Base-by-base conservation (phyloP, 1,140 invertebrate genomes). In the Coboldia fuscipes region DNA sequence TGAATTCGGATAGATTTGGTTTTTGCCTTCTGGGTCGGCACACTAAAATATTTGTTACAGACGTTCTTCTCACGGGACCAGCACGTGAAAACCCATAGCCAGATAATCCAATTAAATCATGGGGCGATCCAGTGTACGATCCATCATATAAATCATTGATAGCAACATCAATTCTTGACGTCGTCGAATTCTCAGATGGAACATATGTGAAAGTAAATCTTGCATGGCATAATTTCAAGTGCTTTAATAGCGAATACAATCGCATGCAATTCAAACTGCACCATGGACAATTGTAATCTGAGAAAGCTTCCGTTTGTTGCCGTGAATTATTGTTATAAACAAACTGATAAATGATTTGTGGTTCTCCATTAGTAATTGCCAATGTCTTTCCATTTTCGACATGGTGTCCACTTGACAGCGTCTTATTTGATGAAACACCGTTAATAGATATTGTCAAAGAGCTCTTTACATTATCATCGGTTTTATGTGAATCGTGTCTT, bases 141-240 rank as follows among this genome's bases (percentile, higher is more conserved):
- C 89, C 88, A 59, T 97, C 89, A 53, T 90, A 96, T 26, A 75
- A 62, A 48, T 94, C 86, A 57, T 96, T 96, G 37, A 96, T 82
- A 1, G 86, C 81, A 9, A 96, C 88, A 58, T 96, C 88, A 39
- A 97, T 88, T 41, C 83, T 62, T 27, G 83, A 81, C 38, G 84
- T 85, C 52, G 37, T 50, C 76, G 73, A 2, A 71, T 68, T 51
- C 84, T 80, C 41, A 69, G 78, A 76, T 72, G 53, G 39, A 58
- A 57, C 38, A 41, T 40, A 54, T 6, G 81, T 82, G 48, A 97
- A 94, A 38, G 81, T 79, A 51, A 94, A 94, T 45, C 90, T 64
- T 3, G 83, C 79, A 60, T 96, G 90, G 49, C 85, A 90, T 1
- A 92, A 59, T 54, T 92, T 88, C 17, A 96, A 62, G 57, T 96